Base-by-base conservation (phyloP, 2,888 invertebrate species). In the Allygus modestus region DNA sequence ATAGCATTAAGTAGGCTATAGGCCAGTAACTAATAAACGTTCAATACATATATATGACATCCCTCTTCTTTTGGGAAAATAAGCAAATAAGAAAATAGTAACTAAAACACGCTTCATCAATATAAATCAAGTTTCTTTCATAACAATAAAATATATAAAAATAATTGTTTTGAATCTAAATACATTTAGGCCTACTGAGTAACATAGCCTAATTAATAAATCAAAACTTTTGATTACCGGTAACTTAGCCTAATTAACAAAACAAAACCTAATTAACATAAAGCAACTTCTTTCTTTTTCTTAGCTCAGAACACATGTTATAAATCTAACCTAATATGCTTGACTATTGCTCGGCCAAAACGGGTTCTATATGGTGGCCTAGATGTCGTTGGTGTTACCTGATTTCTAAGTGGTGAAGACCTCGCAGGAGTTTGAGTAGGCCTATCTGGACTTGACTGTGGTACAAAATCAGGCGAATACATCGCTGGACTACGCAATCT, bases 61-160 rank as follows among this genome's bases (percentile, higher is more conserved):
- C 51, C 51, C 51, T 51, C 51, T 51, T 51, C 51, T 51, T 7
- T 51, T 7, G 51, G 51, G 51, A 51, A 51, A 51, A 41, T n/a
- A 41, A 41, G 41, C 5, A 41, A 41, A 41, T 41, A 41, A 41
- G 11, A 41, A 11, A 41, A 41, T 41, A 11, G 41, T 5, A 9
- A 41, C 41, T 41, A 9, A 9, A 41, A 11, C 41, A 9, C 5
- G 41, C 11, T 41, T 41, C n/a, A n/a, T n/a, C n/a, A 51, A 51
- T 17, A 51, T 17, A 17, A 51, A 51, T 4, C 17, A 51, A 51
- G 51, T 11, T 51, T n/a, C n/a, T n/a, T n/a, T n/a, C n/a, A n/a
- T n/a, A n/a, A n/a, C n/a, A n/a, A n/a, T n/a, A n/a, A n/a, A n/a
- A n/a, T n/a, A n/a, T n/a, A n/a, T n/a, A n/a, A n/a, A n/a, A n/a